Evolutionary conservation across 2,113 vertebrate genomes (phyloP).

Genomic region (Caretta caretta): DNA sequence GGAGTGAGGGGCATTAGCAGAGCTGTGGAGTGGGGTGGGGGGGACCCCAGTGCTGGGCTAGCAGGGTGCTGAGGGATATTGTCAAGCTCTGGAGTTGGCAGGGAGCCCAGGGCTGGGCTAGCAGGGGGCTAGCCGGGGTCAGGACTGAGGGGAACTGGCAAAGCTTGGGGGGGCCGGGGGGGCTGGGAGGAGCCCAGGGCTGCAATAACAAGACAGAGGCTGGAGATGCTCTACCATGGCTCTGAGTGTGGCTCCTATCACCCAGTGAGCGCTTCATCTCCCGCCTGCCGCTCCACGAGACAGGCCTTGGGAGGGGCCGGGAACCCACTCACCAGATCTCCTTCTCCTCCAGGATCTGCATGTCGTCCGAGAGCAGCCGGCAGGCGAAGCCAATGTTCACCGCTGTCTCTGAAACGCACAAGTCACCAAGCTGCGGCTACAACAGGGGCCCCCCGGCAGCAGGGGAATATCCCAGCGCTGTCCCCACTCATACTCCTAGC

Average conservation of each 20-base stretch:
- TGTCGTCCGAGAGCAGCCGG: slow-evolving; percentile 86
- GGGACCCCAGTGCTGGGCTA: too few species aligned
- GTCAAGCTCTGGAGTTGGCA: neutral
- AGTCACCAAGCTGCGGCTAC: neutral
- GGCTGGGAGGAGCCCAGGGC: too few species aligned
- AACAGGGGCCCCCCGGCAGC: neutral
- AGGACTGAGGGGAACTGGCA: neutral
- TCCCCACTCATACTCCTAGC: neutral
- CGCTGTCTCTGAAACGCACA: slow-evolving; percentile 86
- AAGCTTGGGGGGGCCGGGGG: rapidly evolving
- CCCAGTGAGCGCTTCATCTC: rapidly evolving
- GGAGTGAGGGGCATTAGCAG: too few species aligned
- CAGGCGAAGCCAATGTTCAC: slow-evolving; percentile 93
- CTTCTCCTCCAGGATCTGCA: slow-evolving; percentile 86
- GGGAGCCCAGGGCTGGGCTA: neutral
- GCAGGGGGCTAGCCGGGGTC: neutral
- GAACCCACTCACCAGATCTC: slow-evolving; percentile 82
- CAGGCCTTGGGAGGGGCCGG: neutral
- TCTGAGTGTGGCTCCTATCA: neutral
- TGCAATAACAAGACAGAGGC: neutral
- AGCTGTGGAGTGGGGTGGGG: too few species aligned
- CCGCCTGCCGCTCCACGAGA: neutral
- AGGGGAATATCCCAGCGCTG: rapidly evolving
- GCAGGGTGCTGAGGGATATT: too few species aligned
- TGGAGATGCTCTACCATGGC: neutral